These are phyloP conservation scores for Enteromius radiatus DNA, from an alignment of 2,797 vertebrate species.

Conservation along the genomic window DNA sequence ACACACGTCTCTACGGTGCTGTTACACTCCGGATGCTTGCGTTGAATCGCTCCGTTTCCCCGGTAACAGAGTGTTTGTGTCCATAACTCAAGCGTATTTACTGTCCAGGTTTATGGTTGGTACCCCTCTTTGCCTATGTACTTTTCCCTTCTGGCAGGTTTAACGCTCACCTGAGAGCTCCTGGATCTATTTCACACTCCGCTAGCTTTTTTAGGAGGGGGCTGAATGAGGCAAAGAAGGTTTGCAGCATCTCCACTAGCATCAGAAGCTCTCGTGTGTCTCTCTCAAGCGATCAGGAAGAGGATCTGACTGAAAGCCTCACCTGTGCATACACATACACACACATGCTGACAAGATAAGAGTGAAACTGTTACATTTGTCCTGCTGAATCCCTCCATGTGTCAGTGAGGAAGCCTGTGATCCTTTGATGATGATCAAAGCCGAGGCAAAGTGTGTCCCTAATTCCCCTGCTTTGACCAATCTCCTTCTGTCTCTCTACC, in stretches of 20 bases:
- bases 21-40: slow-evolving; percentile 19
- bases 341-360: slow-evolving; percentile 41
- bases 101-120: slow-evolving; percentile 26
- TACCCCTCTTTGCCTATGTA: slow-evolving; percentile 11
- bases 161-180: slow-evolving; percentile 47
- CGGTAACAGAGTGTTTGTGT: slow-evolving; percentile 37
- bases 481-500: slow-evolving; percentile 18
- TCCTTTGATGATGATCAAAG: slow-evolving; percentile 66
- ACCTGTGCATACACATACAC: slow-evolving; percentile 10
- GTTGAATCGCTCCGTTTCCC: slow-evolving; percentile 20
- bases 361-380: slow-evolving; percentile 55
- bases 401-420: slow-evolving; percentile 31
- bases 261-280: slow-evolving; percentile 21
- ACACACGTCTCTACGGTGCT: slow-evolving; percentile 27
- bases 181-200: slow-evolving; percentile 58
- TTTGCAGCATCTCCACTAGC: slow-evolving; percentile 35
- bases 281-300: slow-evolving; percentile 17
- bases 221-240: background rate
- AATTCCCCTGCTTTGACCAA: slow-evolving; percentile 28
- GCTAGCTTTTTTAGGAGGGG: slow-evolving; percentile 16
- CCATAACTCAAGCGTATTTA: slow-evolving; percentile 43
- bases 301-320: slow-evolving; percentile 20
- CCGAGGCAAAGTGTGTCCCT: slow-evolving; percentile 37
- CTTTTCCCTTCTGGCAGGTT: slow-evolving; percentile 38
- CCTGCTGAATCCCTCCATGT: slow-evolving; percentile 39